Evolutionary conservation across 2,797 vertebrate species (phyloP).

Genomic region (Myripristis jacobus): DNA sequence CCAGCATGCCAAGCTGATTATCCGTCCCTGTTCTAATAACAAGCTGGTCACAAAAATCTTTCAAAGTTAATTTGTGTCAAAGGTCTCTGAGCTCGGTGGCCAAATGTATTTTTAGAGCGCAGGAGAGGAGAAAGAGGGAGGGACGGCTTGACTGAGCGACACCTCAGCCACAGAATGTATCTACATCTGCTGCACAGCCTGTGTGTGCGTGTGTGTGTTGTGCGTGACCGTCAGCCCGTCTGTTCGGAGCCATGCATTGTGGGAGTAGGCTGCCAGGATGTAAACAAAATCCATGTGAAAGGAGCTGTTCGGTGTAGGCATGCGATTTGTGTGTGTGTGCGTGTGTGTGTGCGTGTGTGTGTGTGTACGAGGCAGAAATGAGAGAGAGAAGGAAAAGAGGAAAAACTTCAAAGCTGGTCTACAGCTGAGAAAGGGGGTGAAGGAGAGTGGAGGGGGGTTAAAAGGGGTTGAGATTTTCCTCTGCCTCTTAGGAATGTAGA

Average conservation of each 20-base stretch:
- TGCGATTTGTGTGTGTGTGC: no score
- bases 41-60: background rate
- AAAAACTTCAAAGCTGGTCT: no score
- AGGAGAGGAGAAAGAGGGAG: no score
- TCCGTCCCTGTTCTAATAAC: background rate
- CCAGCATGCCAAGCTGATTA: background rate
- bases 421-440: slow-evolving; percentile 3
- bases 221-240: background rate
- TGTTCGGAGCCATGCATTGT: slow-evolving; percentile 16
- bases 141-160: background rate
- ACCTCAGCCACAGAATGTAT: background rate
- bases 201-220: background rate
- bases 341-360: no score
- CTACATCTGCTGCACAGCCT: background rate
- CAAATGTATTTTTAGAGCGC: background rate
- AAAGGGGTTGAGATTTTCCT: slow-evolving; percentile 69
- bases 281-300: slow-evolving; percentile 71
- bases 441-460: slow-evolving; percentile 41
- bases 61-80: slow-evolving; percentile 11
- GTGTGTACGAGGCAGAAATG: background rate
- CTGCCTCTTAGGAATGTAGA: slow-evolving; percentile 64
- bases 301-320: slow-evolving; percentile 20
- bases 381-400: background rate
- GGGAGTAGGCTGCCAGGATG: slow-evolving; percentile 45
- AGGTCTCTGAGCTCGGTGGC: background rate